Evolutionary conservation across 1,140 invertebrate species (phyloP), one percentile per base, ranked within the genome.

Genomic region (Papilio polytes): DNA sequence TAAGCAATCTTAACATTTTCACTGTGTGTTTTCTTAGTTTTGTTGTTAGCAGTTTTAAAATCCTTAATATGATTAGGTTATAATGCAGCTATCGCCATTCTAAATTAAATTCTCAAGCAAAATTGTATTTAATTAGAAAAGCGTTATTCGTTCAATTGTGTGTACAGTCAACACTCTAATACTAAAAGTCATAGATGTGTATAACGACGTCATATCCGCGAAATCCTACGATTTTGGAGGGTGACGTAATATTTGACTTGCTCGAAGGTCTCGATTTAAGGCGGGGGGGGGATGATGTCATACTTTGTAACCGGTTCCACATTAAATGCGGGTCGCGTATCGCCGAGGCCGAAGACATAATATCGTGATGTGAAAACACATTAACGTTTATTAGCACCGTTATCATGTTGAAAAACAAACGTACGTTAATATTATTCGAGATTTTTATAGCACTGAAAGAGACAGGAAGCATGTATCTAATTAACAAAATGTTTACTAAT

Each of bases 311-410:
- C 56, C 76, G 79, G 82, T 63, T 66, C 51, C 73, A 78, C 78
- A 78, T 80, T 66, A 83, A 83, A 86, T 87, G 84, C 85, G 82
- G 83, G 82, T 84, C 83, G 81, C 83, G 82, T 80, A 76, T 82
- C 70, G 20, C 31, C 81, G 78, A 86, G 85, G 86, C 83, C 82
- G 82, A n/a, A 80, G 72, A 51, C 74, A 51, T 56, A 81, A 41
- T 41, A 41, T 41, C 18, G 26, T 72, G 70, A 31, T 70, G 26
- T 31, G 63, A 70, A 70, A 70, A 31, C 10, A 70, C 63, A 70
- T 70, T 31, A 31, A 70, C 63, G 26, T 31, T 70, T 31, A 70
- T 70, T 70, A 70, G 13, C 63, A 70, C 63, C 63, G 26, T 70
- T 70, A 70, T 70, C 63, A 70, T 15, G 63, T 70, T 31, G 12